Percentiles rank a stretch among this genome's conserved stretches.
phyloP scores from a whole-genome alignment of 2,113 vertebrate genomes.

The Lepidothrix coronata region DNA sequence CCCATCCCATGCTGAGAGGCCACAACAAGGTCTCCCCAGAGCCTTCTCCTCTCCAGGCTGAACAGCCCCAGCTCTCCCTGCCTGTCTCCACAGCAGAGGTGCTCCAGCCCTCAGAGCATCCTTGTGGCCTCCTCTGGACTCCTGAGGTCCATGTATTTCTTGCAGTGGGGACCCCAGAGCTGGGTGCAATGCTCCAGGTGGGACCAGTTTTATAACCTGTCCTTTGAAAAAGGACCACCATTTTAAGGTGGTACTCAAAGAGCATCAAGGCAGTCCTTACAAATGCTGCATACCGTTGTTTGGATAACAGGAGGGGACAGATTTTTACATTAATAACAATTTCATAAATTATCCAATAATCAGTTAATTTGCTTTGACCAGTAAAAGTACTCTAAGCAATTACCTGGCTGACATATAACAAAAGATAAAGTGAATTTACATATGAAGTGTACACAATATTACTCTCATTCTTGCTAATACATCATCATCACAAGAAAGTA shows the following conservation, averaged over 20 bases:
- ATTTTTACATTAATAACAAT: neutral
- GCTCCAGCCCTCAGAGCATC: neutral
- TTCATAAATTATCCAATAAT: neutral
- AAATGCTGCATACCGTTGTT: neutral
- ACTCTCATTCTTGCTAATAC: neutral
- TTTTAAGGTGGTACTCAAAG: neutral
- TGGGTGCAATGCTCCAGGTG: neutral
- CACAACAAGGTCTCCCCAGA: neutral
- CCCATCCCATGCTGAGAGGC: neutral
- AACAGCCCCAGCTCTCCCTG: neutral
- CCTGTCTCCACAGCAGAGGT: neutral
- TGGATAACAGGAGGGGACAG: neutral
- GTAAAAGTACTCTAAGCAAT: constrained; percentile 5
- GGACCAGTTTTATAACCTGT: neutral
- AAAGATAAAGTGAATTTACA: constrained; percentile 21
- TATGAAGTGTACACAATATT: neutral
- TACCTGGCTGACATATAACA: neutral
- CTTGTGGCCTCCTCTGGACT: fast-evolving
- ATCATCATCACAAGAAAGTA: neutral
- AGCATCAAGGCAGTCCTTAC: neutral
- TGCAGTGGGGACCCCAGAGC: neutral
- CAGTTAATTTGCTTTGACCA: constrained; percentile 6
- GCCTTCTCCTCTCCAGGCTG: neutral
- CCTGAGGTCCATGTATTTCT: neutral
- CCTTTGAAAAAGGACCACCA: neutral